A percentile compares a stretch with the other conserved stretches of the same genome.
Evolutionary conservation across 2,113 vertebrate genomes (phyloP).

Genomic region (Scomber japonicus): DNA sequence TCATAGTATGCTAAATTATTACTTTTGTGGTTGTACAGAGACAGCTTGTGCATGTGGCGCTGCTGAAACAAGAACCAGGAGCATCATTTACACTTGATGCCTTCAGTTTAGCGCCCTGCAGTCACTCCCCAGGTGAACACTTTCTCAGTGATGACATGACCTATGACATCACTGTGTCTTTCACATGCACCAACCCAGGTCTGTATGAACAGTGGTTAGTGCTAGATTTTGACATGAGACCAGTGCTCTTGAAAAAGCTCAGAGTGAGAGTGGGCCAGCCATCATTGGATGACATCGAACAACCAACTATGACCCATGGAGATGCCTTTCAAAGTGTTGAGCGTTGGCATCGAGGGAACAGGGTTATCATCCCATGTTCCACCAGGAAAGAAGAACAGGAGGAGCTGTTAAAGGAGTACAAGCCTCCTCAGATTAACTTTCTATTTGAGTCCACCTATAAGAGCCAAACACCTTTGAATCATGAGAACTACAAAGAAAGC

Average conservation of each 20-base stretch:
- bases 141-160: slow-evolving; percentile 59
- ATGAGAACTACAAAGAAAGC: slow-evolving; percentile 85
- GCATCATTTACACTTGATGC: slow-evolving; percentile 85
- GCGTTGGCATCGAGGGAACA: slow-evolving; percentile 88
- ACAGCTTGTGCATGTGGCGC: slow-evolving; percentile 85
- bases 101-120: slow-evolving; percentile 56
- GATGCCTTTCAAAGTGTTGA: slow-evolving; percentile 42
- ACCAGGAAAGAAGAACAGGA: slow-evolving; percentile 75
- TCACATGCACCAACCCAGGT: slow-evolving; percentile 83
- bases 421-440: slow-evolving; percentile 75
- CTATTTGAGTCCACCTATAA: slow-evolving; percentile 17
- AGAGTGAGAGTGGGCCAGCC: slow-evolving; percentile 81
- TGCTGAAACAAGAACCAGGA: slow-evolving; percentile 88
- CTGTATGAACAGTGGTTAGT: slow-evolving; percentile 92
- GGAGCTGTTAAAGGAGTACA: slow-evolving; percentile 87
- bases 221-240: slow-evolving; percentile 89
- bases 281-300: background rate
- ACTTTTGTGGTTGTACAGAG: slow-evolving; percentile 76
- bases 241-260: slow-evolving; percentile 88
- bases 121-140: slow-evolving; percentile 79
- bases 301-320: background rate
- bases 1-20: background rate
- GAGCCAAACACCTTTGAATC: slow-evolving; percentile 57
- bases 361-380: slow-evolving; percentile 83
- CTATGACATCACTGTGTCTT: slow-evolving; percentile 79